phyloP scores from a whole-genome alignment of 1,140 invertebrate species.

The Drosophila erecta region DNA sequence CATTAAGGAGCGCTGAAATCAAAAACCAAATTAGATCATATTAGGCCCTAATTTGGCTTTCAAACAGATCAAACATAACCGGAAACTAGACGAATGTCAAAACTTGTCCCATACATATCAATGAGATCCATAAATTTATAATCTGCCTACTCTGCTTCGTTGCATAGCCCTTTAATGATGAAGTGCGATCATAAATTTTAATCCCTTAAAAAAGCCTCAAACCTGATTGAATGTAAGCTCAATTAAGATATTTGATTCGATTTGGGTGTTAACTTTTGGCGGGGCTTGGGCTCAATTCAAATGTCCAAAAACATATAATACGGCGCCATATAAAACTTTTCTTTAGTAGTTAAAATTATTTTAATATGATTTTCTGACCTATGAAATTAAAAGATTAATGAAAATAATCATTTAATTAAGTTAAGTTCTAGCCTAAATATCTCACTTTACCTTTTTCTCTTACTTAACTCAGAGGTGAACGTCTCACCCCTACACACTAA shows the following conservation, averaged over 20 bases:
- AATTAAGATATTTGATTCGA: slow-evolving; percentile 30
- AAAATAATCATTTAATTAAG: not conserved
- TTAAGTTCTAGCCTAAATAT: not conserved
- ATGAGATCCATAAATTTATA: slow-evolving; percentile 44
- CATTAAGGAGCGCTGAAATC: slow-evolving; percentile 43
- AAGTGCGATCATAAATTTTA: slow-evolving; percentile 55
- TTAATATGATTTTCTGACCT: not conserved
- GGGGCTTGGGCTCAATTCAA: slow-evolving; percentile 2
- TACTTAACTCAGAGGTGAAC: not conserved
- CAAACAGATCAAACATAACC: slow-evolving; percentile 28
- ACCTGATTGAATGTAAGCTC: slow-evolving; percentile 52
- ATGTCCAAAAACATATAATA: not conserved
- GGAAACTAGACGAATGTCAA: slow-evolving; percentile 43
- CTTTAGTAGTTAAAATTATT: not conserved
- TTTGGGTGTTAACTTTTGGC: slow-evolving; percentile 24
- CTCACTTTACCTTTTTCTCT: not conserved
- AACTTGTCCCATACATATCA: slow-evolving; percentile 45
- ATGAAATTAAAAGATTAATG: not conserved
- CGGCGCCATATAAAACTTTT: not conserved
- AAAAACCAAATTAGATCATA: slow-evolving; percentile 43
- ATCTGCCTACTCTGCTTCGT: slow-evolving; percentile 41
- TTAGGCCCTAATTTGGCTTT: slow-evolving; percentile 39
- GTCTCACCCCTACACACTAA: not conserved
- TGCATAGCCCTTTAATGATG: slow-evolving; percentile 40
- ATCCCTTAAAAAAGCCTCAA: slow-evolving; percentile 27